These are phyloP conservation scores for Procapra przewalskii DNA, from an alignment of 2,113 vertebrate species.

Conservation along the genomic window DNA sequence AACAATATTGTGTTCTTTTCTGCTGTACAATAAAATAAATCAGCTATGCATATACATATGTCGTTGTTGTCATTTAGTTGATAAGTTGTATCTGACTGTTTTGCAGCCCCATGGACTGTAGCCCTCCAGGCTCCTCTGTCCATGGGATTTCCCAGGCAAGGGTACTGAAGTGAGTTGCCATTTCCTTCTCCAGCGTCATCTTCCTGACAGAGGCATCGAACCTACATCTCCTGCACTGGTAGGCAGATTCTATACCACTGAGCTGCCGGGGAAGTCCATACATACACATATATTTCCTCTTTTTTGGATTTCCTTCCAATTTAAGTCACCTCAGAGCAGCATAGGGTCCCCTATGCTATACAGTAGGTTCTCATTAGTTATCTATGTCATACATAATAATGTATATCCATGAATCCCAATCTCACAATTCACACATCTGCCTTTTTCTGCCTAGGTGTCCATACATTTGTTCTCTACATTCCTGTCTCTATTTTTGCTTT, in stretches of 20 bases:
- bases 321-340: too few relatives aligned
- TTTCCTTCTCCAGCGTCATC: background rate
- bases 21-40: background rate
- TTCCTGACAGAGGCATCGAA: background rate
- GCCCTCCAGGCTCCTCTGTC: background rate
- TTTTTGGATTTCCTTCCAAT: too few relatives aligned
- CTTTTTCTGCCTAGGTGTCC: background rate
- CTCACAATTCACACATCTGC: accelerated
- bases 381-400: too few relatives aligned
- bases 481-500: background rate
- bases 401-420: background rate
- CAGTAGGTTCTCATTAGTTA: too few relatives aligned
- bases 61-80: background rate
- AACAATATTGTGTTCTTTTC: background rate
- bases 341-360: too few relatives aligned
- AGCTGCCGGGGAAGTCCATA: accelerated
- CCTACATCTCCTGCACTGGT: background rate
- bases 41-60: background rate
- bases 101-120: background rate
- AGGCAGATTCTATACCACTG: background rate
- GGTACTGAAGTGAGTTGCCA: background rate
- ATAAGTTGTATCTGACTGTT: background rate
- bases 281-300: too few relatives aligned
- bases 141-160: background rate
- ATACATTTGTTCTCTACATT: background rate